Conservation (phyloP, 2,113 vertebrate species). For the Erpornis zantholeuca region DNA sequence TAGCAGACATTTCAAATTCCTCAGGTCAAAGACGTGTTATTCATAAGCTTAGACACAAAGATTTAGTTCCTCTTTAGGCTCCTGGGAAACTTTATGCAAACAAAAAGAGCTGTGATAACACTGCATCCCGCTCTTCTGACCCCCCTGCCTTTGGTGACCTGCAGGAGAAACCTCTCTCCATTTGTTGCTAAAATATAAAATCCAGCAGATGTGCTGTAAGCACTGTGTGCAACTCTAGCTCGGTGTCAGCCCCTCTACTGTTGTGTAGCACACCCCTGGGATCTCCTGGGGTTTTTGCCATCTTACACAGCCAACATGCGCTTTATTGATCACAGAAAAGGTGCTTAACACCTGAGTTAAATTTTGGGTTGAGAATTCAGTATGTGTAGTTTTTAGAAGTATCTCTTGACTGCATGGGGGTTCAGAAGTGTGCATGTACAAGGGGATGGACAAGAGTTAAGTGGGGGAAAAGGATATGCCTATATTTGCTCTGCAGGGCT, state of each 20-base stretch:
- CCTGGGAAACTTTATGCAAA: constrained; percentile 37
- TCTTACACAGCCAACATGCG: neutral
- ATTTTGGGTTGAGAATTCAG: neutral
- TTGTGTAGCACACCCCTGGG: neutral
- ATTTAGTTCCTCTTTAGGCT: constrained; percentile 36
- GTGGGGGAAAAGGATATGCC: neutral
- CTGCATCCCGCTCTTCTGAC: neutral
- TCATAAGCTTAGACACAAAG: neutral
- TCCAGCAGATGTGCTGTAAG: neutral
- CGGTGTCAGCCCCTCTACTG: fast-evolving
- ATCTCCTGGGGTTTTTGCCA: neutral
- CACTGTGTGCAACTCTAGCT: neutral
- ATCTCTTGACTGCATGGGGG: neutral
- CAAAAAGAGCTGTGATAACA: constrained; percentile 8
- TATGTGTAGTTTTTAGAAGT: neutral
- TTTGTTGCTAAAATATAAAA: neutral
- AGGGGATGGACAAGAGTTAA: neutral
- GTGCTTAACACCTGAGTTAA: neutral
- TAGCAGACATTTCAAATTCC: constrained; percentile 47
- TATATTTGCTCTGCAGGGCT: neutral
- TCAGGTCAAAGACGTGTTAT: neutral
- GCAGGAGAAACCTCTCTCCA: neutral
- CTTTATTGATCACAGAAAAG: neutral
- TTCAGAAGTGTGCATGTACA: neutral
- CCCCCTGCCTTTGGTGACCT: neutral